Percentiles rank a stretch among this genome's conserved stretches.
These are phyloP conservation scores for Tragelaphus buxtoni DNA, from an alignment of 2,113 vertebrate species.

Conservation along the genomic window DNA sequence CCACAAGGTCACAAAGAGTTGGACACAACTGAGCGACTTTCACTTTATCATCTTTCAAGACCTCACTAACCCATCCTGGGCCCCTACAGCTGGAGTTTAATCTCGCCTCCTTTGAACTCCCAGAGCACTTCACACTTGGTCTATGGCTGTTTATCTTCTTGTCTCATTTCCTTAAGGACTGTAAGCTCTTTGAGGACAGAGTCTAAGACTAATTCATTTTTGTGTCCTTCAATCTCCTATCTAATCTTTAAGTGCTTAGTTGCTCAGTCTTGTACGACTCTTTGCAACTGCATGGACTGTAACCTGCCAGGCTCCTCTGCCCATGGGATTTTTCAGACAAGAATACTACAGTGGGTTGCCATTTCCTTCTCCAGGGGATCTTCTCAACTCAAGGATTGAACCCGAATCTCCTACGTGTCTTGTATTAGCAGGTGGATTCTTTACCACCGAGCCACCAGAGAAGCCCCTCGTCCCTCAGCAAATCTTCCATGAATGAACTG, in stretches of 20 bases:
- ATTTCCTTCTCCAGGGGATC: not conserved
- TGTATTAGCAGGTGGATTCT: not conserved
- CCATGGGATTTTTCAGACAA: not conserved
- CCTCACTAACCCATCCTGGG: not conserved
- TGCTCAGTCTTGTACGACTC: not conserved
- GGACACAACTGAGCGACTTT: not conserved
- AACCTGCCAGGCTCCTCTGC: not conserved
- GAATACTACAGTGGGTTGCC: not conserved
- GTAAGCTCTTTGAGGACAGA: slow-evolving; percentile 33
- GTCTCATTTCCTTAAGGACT: slow-evolving; percentile 13
- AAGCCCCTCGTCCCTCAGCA: not conserved
- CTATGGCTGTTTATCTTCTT: not conserved
- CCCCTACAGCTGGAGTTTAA: not conserved
- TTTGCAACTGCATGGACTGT: not conserved
- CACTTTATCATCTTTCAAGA: not conserved
- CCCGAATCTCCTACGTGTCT: not conserved
- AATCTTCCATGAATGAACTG: not conserved
- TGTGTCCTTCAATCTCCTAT: not conserved
- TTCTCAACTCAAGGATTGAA: not conserved
- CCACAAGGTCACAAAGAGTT: not conserved
- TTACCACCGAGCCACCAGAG: not conserved
- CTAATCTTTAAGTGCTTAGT: not conserved
- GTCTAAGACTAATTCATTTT: not conserved
- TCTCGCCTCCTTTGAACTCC: not conserved
- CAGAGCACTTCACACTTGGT: not conserved